phyloP scores from a whole-genome alignment of 2,888 invertebrate species.

The Scaptomyza polygonia region DNA sequence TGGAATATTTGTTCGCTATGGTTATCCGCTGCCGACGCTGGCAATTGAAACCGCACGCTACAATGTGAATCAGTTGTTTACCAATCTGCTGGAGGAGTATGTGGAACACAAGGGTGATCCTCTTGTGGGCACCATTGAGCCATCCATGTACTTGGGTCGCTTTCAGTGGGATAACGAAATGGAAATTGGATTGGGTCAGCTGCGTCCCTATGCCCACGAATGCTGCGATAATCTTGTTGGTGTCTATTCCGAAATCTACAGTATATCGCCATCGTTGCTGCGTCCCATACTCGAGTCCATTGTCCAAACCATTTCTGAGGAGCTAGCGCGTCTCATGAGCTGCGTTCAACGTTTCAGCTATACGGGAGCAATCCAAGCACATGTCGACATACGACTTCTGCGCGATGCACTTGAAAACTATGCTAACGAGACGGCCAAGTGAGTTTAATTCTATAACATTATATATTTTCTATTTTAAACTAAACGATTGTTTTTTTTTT shows the following conservation, averaged over 20 bases:
- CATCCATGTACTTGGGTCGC: slow-evolving; percentile 96
- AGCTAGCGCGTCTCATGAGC: slow-evolving; percentile 93
- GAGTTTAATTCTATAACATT: slow-evolving; percentile 58
- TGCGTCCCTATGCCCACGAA: slow-evolving; percentile 95
- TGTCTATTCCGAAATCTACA: slow-evolving; percentile 85
- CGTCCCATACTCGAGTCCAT: slow-evolving; percentile 90
- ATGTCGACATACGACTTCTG: slow-evolving; percentile 90
- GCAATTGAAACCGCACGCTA: slow-evolving; percentile 89
- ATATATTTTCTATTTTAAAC: neutral
- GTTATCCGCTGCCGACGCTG: slow-evolving; percentile 90
- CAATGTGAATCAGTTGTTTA: slow-evolving; percentile 85
- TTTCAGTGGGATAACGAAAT: slow-evolving; percentile 93
- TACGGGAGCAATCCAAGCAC: slow-evolving; percentile 91
- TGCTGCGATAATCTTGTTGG: slow-evolving; percentile 91
- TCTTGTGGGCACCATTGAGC: slow-evolving; percentile 97
- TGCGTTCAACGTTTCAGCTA: slow-evolving; percentile 89
- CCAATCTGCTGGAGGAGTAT: slow-evolving; percentile 89
- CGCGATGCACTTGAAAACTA: slow-evolving; percentile 88
- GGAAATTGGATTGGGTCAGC: slow-evolving; percentile 90
- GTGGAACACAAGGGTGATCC: slow-evolving; percentile 97
- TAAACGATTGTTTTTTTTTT: slow-evolving; percentile 11
- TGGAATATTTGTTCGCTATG: slow-evolving; percentile 87
- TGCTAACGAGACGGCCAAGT: slow-evolving; percentile 88
- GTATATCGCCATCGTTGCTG: slow-evolving; percentile 91
- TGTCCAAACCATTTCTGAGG: slow-evolving; percentile 96